Percentiles rank a stretch among this genome's conserved stretches.
Conservation (phyloP, 2,113 vertebrate genomes). For the Psettodes erumei region DNA sequence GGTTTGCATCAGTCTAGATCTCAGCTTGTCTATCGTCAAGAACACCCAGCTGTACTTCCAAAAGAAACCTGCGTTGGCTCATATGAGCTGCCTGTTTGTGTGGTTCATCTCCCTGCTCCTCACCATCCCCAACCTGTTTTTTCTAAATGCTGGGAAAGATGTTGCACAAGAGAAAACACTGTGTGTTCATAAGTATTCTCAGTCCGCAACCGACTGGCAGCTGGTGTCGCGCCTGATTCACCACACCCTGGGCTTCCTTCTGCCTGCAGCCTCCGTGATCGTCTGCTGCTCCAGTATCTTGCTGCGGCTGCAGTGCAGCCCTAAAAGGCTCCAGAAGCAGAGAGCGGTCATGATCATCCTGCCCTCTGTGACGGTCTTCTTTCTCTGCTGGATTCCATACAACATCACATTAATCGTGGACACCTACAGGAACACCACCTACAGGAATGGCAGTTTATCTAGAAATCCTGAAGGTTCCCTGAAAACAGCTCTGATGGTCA, state of each 20-base stretch:
- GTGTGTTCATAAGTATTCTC: constrained; percentile 69
- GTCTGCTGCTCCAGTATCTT: constrained; percentile 78
- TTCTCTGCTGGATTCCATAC: constrained; percentile 88
- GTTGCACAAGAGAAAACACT: background rate
- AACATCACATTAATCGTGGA: constrained; percentile 83
- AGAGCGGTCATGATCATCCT: constrained; percentile 74
- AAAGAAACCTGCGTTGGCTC: constrained; percentile 31
- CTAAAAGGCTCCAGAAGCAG: constrained; percentile 67
- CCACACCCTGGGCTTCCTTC: constrained; percentile 79
- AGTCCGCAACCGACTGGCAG: constrained; percentile 17
- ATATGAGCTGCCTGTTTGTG: constrained; percentile 68
- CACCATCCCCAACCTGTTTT: constrained; percentile 79
- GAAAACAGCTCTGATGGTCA: constrained; percentile 66
- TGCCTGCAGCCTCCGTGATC: constrained; percentile 74
- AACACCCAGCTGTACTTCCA: constrained; percentile 73
- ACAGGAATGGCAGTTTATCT: too few species aligned
- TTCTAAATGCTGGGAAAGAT: background rate
- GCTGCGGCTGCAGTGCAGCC: constrained; percentile 48
- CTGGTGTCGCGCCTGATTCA: constrained; percentile 67
- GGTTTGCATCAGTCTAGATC: constrained; percentile 81
- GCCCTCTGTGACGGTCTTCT: constrained; percentile 79
- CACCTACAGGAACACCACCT: constrained; percentile 62
- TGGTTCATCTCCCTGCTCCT: constrained; percentile 83
- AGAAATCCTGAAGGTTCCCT: background rate
- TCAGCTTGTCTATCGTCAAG: constrained; percentile 78